A percentile compares a stretch with the other conserved stretches of the same genome.
Evolutionary conservation across 2,888 invertebrate species (phyloP).

Genomic region (Cheilosia pagana): DNA sequence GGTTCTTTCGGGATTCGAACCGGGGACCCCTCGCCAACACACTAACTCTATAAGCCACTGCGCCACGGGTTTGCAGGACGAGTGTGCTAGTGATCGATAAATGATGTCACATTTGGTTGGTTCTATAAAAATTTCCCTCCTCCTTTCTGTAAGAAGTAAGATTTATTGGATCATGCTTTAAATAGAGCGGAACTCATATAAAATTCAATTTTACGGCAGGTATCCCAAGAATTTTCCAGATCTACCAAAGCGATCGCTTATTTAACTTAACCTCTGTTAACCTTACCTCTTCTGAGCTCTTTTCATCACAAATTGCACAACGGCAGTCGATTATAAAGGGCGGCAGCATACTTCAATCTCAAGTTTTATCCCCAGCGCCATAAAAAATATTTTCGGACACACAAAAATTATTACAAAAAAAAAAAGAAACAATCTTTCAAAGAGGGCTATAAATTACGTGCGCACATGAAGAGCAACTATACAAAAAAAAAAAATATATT

Average conservation of each 20-base stretch:
- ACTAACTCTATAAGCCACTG: too few species aligned
- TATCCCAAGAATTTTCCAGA: neutral
- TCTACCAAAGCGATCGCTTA: neutral
- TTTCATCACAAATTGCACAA: slow-evolving; percentile 31
- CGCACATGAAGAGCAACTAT: slow-evolving; percentile 40
- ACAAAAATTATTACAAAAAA: slow-evolving; percentile 49
- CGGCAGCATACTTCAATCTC: neutral
- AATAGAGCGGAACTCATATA: too few species aligned
- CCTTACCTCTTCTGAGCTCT: neutral
- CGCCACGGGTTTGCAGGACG: too few species aligned
- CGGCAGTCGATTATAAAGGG: slow-evolving; percentile 10
- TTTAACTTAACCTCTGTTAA: neutral
- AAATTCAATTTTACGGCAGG: neutral
- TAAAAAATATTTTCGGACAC: slow-evolving; percentile 30
- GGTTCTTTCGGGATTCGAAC: too few species aligned
- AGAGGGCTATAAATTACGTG: slow-evolving; percentile 66
- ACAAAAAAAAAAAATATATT: slow-evolving; percentile 27
- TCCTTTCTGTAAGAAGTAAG: too few species aligned
- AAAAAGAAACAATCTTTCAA: slow-evolving; percentile 55
- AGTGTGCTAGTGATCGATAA: too few species aligned
- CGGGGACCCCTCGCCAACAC: too few species aligned
- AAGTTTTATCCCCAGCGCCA: slow-evolving; percentile 6
- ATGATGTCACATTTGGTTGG: too few species aligned
- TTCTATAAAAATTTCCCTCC: too few species aligned
- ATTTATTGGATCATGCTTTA: too few species aligned